Conservation (phyloP, 2,113 vertebrate species). For the Calidris pugnax region DNA sequence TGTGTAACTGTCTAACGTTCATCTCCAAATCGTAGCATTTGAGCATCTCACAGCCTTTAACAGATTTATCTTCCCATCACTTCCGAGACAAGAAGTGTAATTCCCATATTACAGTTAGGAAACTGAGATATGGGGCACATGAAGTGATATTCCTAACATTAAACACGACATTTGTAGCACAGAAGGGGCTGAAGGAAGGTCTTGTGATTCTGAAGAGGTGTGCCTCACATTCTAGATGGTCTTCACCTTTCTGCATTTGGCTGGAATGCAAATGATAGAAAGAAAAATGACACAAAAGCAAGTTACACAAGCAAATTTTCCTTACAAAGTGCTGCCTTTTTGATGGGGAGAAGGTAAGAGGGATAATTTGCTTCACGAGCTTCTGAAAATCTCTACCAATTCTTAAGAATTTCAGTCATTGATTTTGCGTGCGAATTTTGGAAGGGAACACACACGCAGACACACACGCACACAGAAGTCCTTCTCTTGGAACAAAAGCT, state of each 20-base stretch:
- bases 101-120: not conserved
- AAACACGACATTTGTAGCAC: not conserved
- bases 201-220: not conserved
- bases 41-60: constrained; percentile 3
- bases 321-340: not conserved
- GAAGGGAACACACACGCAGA: not conserved
- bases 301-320: not conserved
- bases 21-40: not conserved
- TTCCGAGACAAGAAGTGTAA: constrained; percentile 13
- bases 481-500: constrained; percentile 52
- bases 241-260: not conserved
- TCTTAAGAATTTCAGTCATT: not conserved
- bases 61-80: constrained; percentile 34
- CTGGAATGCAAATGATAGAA: not conserved
- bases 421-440: not conserved
- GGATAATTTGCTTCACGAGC: not conserved
- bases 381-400: not conserved
- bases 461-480: not conserved
- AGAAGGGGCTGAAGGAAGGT: not conserved
- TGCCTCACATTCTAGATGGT: not conserved
- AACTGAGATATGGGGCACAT: not conserved
- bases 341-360: not conserved
- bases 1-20: not conserved
- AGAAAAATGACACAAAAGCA: not conserved
- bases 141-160: not conserved